Evolutionary conservation across 2,113 vertebrate genomes (phyloP).

Genomic region (Myrmecophaga tridactyla): DNA sequence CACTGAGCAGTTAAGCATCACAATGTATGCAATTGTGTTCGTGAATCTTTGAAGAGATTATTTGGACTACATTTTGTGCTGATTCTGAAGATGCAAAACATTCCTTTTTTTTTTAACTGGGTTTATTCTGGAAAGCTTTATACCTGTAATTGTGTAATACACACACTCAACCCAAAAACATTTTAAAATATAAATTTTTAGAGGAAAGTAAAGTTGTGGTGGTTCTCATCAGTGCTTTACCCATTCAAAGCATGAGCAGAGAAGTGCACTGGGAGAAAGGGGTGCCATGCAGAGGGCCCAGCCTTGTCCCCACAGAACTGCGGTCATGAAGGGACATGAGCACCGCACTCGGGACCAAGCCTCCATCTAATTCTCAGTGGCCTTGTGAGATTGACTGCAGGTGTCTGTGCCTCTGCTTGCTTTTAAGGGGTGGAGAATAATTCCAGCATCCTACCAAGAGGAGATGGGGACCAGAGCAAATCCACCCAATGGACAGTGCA

Average conservation of each 20-base stretch:
- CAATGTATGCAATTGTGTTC: background rate
- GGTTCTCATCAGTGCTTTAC: background rate
- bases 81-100: background rate
- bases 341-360: background rate
- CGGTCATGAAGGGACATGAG: background rate
- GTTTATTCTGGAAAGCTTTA: background rate
- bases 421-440: slow-evolving; percentile 43
- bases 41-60: background rate
- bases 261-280: too few relatives aligned
- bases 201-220: background rate
- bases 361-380: slow-evolving; percentile 48
- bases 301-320: background rate
- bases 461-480: background rate
- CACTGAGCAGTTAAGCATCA: background rate
- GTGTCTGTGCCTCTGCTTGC: background rate
- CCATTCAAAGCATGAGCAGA: background rate
- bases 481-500: background rate
- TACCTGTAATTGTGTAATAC: background rate
- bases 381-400: slow-evolving; percentile 48
- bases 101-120: background rate
- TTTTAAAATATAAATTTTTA: background rate
- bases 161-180: background rate
- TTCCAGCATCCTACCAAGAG: slow-evolving; percentile 16
- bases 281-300: background rate
- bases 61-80: background rate